Percentiles rank a stretch among this genome's conserved stretches.
Conservation (phyloP, 2,888 invertebrate species). For the Lasius fuliginosus region DNA sequence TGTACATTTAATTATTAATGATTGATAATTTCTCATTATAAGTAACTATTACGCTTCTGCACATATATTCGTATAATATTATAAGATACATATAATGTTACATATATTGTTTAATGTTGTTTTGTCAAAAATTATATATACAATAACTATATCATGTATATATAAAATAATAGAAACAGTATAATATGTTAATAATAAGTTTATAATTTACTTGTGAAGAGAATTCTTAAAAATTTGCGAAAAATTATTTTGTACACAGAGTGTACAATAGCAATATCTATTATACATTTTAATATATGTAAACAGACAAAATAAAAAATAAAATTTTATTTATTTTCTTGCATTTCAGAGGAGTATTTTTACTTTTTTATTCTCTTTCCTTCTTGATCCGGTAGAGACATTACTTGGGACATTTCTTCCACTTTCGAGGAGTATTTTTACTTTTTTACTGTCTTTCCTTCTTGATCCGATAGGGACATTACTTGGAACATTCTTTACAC, state of each 20-base stretch:
- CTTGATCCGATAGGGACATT: neutral
- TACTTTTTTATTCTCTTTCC: neutral
- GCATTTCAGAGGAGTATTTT: neutral
- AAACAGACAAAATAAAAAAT: neutral
- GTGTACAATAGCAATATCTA: neutral
- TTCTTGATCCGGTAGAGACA: neutral
- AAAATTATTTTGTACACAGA: neutral
- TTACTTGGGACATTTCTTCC: neutral
- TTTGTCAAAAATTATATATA: neutral
- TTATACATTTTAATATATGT: neutral
- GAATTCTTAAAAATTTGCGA: neutral
- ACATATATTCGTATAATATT: neutral
- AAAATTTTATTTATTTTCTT: conserved; percentile 12
- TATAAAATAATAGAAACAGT: neutral
- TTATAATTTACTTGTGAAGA: neutral
- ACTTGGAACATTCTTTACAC: neutral
- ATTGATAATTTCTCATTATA: neutral
- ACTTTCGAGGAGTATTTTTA: neutral
- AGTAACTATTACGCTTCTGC: neutral
- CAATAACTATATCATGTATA: neutral
- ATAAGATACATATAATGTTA: neutral
- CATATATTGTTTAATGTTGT: neutral
- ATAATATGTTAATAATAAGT: neutral
- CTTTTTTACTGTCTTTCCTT: neutral
- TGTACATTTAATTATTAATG: neutral